Evolutionary conservation across 2,888 invertebrate genomes (phyloP), one percentile per base, ranked within the genome.

Genomic region (Pollenia angustigena): DNA sequence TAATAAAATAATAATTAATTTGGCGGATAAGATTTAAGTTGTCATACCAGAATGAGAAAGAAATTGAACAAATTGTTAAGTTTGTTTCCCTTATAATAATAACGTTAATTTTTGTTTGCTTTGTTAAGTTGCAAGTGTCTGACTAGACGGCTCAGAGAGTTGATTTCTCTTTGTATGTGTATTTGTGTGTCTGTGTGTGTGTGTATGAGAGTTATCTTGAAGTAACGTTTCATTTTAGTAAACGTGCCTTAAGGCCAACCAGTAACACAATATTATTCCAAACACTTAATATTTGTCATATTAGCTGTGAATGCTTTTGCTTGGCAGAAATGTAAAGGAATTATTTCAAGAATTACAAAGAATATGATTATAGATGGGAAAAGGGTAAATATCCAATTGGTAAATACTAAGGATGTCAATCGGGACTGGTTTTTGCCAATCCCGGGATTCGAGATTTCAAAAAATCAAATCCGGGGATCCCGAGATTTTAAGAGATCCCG

Each of bases 1-100:
- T 87, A 87, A 81, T 84, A 84, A 84, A 84, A 87, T 81, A 81
- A 81, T 72, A 87, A 87, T 87, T 87, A 84, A 84, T 81, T 84
- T 81, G 80, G 68, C 74, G 78, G 84, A 84, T 84, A 87, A 83
- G 83, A 87, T 87, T 86, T 81, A 76, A 81, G 68, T 81, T 84
- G 87, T 78, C 87, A 72, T 81, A 66, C 83, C 44, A n/a, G 44
- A 18, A 78, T 46, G 52, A 74, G 52, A 64, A 68, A 58, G 56
- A 72, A 64, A 79, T 75, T 82, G 16, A 84, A 74, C 78, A 87
- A 84, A 87, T 84, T 87, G 78, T 68, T 79, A 66, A 76, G 42
- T 76, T 80, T 83, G 18, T 52, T 44, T 12, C 4, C 18, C 44
- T 50, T 6, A 32, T 6, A 32, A 58, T 14, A 54, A 7, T 50